These are phyloP conservation scores for Drosophila santomea DNA, from an alignment of 1,140 invertebrate species.

Conservation along the genomic window DNA sequence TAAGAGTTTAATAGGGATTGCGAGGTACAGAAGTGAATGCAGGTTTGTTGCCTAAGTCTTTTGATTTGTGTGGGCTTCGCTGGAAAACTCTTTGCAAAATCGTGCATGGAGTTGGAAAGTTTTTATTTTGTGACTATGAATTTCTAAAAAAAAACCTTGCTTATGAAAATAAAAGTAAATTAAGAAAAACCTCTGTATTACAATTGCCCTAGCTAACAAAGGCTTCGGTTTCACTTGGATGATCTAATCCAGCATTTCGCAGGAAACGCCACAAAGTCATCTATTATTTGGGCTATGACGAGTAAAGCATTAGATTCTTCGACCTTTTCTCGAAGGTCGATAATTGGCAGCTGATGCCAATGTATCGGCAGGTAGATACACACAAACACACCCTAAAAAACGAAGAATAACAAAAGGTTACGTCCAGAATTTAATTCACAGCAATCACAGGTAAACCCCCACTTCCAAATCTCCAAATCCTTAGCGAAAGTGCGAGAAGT, in stretches of 20 bases:
- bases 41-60: slow-evolving; percentile 43
- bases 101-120: not conserved
- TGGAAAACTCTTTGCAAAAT: not conserved
- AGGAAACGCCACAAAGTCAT: slow-evolving; percentile 44
- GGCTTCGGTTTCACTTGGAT: slow-evolving; percentile 9
- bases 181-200: not conserved
- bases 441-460: slow-evolving; percentile 42
- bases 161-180: not conserved
- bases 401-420: slow-evolving; percentile 9
- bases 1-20: slow-evolving; percentile 7
- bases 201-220: not conserved
- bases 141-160: not conserved
- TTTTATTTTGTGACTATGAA: not conserved
- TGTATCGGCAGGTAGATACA: slow-evolving; percentile 35
- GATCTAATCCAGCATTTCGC: slow-evolving; percentile 39
- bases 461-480: slow-evolving; percentile 18
- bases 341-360: slow-evolving; percentile 47
- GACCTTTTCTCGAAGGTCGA: slow-evolving; percentile 22
- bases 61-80: slow-evolving; percentile 1
- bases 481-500: slow-evolving; percentile 61
- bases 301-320: slow-evolving; percentile 11
- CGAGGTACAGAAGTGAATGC: not conserved
- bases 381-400: slow-evolving; percentile 31
- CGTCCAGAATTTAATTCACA: slow-evolving; percentile 54
- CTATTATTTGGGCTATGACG: slow-evolving; percentile 26